These are phyloP conservation scores for Polypedilum vanderplanki DNA, from an alignment of 1,140 invertebrate genomes.

Conservation along the genomic window DNA sequence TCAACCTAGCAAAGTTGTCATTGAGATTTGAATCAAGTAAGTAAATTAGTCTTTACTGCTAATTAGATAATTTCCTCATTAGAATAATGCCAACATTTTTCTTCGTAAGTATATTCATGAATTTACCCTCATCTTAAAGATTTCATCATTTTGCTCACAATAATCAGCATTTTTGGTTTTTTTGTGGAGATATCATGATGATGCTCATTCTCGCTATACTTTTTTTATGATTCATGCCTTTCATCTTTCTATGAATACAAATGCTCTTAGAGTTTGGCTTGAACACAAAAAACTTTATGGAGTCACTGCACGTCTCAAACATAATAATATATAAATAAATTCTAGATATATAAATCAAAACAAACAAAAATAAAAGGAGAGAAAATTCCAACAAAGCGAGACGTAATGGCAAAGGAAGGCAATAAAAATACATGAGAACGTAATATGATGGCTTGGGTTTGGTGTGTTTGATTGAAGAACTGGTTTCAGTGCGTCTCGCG, in stretches of 20 bases:
- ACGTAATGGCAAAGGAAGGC: not conserved
- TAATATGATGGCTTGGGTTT: not conserved
- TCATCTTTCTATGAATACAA: slow-evolving; percentile 2
- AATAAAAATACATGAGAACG: not conserved
- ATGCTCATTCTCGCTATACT: not conserved
- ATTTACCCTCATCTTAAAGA: too few species aligned
- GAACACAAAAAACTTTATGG: not conserved
- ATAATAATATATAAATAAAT: slow-evolving; percentile 16
- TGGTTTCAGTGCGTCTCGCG: not conserved
- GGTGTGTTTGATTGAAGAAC: slow-evolving; percentile 17
- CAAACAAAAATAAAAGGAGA: slow-evolving; percentile 3
- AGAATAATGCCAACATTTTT: too few species aligned
- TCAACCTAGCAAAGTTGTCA: too few species aligned
- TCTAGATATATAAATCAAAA: not conserved
- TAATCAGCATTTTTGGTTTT: too few species aligned
- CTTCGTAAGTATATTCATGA: too few species aligned
- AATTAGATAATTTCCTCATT: too few species aligned
- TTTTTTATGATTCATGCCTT: not conserved
- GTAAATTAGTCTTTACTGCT: too few species aligned
- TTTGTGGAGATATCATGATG: not conserved
- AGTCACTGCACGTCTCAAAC: not conserved
- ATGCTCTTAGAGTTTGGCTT: not conserved
- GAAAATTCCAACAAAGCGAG: not conserved
- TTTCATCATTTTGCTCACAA: too few species aligned
- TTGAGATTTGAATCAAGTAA: too few species aligned